Base-by-base conservation (phyloP, 2,888 invertebrate genomes). In the Dusona sp. region DNA sequence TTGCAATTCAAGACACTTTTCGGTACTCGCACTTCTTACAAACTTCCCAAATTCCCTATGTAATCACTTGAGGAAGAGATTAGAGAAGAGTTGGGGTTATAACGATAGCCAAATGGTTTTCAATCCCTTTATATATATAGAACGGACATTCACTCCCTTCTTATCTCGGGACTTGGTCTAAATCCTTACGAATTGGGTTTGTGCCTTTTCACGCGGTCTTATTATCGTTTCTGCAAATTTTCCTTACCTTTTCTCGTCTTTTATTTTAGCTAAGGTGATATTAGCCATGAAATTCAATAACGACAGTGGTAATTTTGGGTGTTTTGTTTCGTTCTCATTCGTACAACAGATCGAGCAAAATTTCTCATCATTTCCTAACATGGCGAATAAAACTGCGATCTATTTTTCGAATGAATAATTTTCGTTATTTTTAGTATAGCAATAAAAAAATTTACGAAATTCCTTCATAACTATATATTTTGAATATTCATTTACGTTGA, bases 101-200 rank as follows among this genome's bases (percentile, higher is more conserved):
- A 54, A 33, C 51, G 72, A 73, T 54, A 36, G n/a, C 48, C 54
- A n/a, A 73, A 73, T 33, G 36, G 73, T 57, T 22, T 36, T 13
- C 54, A 36, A 51, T 36, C 73, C 33, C 22, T 54, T 73, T 25
- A 29, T 29, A 25, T 57, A n/a, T 72, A 22, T n/a, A 48, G 48
- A 45, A 70, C 0, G 25, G 29, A 70, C 48, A 70, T 22, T 38
- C 13, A 38, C 19, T 38, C 38, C 13, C 22, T 36, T 57, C 38
- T 73, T 73, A 54, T 73, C 72, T 54, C 72, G 36, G 2, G 11
- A 36, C 54, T 54, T 54, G 72, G 48, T 73, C 72, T 73, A 36
- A 54, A 73, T 73, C 36, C 54, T 73, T 33, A 13, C 51, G 54
- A 73, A 54, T 57, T 54, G 22, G 16, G 19, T 36, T 11, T 54